Conservation (phyloP, 2,113 vertebrate genomes). For the Lynx canadensis region DNA sequence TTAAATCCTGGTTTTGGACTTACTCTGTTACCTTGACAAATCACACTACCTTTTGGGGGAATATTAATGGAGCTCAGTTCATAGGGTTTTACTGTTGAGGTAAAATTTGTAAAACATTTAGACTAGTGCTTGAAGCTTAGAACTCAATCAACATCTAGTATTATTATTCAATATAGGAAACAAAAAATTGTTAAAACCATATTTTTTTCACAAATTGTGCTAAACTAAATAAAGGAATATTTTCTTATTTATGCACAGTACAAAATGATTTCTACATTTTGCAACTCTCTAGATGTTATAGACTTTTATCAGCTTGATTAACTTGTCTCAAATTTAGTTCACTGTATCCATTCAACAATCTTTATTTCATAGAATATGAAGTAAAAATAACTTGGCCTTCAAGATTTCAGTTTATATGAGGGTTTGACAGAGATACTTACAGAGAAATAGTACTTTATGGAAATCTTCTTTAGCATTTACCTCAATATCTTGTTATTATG, state of each 20-base stretch:
- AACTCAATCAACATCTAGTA: neutral
- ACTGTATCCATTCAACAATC: neutral
- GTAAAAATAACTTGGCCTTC: neutral
- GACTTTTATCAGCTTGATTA: neutral
- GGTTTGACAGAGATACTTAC: neutral
- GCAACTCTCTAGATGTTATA: neutral
- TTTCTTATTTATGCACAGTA: neutral
- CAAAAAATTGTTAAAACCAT: neutral
- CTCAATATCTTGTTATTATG: neutral
- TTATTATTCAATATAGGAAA: neutral
- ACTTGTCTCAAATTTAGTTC: neutral
- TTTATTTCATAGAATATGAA: neutral
- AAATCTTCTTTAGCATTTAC: neutral
- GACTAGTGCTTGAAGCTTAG: neutral
- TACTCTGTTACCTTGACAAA: neutral
- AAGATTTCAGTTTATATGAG: neutral
- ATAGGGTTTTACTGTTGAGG: neutral
- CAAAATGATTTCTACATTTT: neutral
- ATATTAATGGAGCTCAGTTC: neutral
- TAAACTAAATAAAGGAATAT: neutral
- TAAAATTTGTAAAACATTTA: neutral
- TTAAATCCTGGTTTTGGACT: neutral
- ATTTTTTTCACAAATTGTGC: neutral
- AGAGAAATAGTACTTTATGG: neutral
- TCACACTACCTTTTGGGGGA: neutral